These are phyloP conservation scores for Serranus cabrilla DNA, from an alignment of 2,797 vertebrate genomes.

Conservation along the genomic window DNA sequence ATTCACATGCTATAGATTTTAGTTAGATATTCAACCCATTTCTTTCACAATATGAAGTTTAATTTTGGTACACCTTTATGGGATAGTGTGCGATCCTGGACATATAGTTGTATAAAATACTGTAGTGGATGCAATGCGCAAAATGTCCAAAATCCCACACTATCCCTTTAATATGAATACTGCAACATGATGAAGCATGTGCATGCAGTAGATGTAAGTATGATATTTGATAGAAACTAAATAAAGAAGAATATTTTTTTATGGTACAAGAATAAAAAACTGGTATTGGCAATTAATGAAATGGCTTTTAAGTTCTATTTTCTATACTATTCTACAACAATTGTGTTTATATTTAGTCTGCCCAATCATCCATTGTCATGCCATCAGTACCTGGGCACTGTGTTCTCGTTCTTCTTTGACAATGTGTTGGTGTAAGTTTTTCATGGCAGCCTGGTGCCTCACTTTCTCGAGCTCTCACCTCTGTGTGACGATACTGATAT, in stretches of 20 bases:
- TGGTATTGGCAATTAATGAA: background rate
- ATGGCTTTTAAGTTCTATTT: background rate
- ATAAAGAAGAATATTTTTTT: too few species aligned
- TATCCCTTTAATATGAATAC: conserved; percentile 16
- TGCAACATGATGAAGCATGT: background rate
- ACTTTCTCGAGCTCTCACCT: conserved; percentile 73
- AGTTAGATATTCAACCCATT: background rate
- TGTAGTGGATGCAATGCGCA: too few species aligned
- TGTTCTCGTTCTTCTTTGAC: conserved; percentile 40
- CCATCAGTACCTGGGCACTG: conserved; percentile 13
- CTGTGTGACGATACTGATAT: conserved; percentile 74
- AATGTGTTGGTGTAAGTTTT: conserved; percentile 65
- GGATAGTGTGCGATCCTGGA: too few species aligned
- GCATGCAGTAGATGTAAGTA: background rate
- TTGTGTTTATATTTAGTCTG: background rate
- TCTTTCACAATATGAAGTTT: background rate
- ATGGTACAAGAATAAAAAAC: background rate
- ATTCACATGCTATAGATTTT: background rate
- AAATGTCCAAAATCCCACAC: too few species aligned
- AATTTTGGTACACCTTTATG: background rate
- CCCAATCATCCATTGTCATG: conserved; percentile 27
- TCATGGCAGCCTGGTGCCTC: conserved; percentile 55
- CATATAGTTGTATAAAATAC: too few species aligned
- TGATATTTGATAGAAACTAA: background rate
- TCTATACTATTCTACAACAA: background rate